Conservation (phyloP, 2,888 invertebrate species). For the Tethea ocularis region DNA sequence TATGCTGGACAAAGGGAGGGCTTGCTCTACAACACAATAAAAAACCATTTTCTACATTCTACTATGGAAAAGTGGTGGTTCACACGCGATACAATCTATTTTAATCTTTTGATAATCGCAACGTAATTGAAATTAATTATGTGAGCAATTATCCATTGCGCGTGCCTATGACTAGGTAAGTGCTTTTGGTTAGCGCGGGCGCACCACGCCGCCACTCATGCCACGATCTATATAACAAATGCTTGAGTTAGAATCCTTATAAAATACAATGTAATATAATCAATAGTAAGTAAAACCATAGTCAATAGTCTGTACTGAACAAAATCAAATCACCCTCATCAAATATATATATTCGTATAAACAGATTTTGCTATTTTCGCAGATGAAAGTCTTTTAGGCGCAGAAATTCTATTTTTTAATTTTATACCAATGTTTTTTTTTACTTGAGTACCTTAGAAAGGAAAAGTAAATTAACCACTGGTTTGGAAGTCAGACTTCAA, state of each 20-base stretch:
- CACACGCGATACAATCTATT: constrained; percentile 79
- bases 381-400: no score
- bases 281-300: background rate
- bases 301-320: background rate
- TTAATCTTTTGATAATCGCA: constrained; percentile 78
- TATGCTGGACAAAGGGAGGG: constrained; percentile 63
- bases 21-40: constrained; percentile 34
- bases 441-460: no score
- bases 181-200: constrained; percentile 22
- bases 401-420: no score
- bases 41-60: constrained; percentile 73
- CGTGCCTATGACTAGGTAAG: constrained; percentile 51
- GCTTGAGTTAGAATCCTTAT: constrained; percentile 16
- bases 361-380: no score
- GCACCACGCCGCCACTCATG: constrained; percentile 10
- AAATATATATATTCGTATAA: no score
- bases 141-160: constrained; percentile 56
- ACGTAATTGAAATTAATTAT: constrained; percentile 72
- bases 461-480: no score
- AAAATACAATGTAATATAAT: background rate
- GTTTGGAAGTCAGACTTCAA: no score
- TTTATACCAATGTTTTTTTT: no score
- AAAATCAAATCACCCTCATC: background rate
- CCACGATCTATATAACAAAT: constrained; percentile 30
- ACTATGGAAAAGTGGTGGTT: constrained; percentile 67